phyloP scores from a whole-genome alignment of 2,888 invertebrate species.

The Octonoba sinensis region DNA sequence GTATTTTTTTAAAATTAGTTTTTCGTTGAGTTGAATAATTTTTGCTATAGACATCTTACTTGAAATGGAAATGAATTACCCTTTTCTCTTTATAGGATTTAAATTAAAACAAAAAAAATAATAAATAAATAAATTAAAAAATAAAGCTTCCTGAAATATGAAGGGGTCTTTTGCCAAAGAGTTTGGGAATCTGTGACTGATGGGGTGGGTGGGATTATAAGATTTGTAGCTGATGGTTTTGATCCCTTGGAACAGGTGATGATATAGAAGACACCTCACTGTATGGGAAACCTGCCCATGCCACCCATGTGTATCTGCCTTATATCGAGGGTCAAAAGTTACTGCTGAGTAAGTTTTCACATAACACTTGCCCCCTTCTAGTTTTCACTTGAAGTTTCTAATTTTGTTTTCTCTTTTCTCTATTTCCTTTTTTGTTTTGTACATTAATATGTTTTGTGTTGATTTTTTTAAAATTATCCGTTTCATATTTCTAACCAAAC shows the following conservation, averaged over 20 bases:
- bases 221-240: conserved; percentile 61
- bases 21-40: no score
- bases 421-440: conserved; percentile 16
- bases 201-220: conserved; percentile 59
- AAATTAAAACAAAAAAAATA: no score
- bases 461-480: neutral
- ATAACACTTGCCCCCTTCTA: conserved; percentile 63
- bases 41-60: no score
- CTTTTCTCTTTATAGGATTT: no score
- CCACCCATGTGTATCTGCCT: conserved; percentile 85
- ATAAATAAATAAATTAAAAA: no score
- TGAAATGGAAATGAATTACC: no score
- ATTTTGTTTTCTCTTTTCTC: conserved; percentile 45
- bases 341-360: conserved; percentile 80
- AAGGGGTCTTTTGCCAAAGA: no score
- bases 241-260: conserved; percentile 69
- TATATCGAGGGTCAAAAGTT: conserved; percentile 84
- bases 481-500: no score
- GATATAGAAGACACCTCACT: conserved; percentile 73
- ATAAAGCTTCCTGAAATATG: no score
- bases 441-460: conserved; percentile 8
- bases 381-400: conserved; percentile 54
- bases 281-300: conserved; percentile 81
- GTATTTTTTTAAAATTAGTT: no score
- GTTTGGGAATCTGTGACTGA: no score